Evolutionary conservation across 2,888 invertebrate species (phyloP), one percentile per base, ranked within the genome.

Genomic region (Phyto melanocephala): DNA sequence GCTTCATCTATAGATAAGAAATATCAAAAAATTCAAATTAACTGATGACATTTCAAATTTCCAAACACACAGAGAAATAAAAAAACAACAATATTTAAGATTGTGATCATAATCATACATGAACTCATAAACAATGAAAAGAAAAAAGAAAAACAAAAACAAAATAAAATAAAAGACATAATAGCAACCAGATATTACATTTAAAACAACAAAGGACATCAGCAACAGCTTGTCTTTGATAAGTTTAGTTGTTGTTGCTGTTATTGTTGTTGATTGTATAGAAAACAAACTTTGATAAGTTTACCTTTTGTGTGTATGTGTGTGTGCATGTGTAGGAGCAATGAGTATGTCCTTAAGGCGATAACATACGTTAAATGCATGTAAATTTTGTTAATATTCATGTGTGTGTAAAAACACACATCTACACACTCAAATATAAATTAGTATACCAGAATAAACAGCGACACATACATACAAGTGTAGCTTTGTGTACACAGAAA

Each of bases 351-450:
- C 72, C 88, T 87, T 85, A 86, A 87, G 88, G 88, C 89, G 89
- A 89, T 90, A 89, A 89, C 89, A 90, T 88, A 87, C 89, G 88
- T 88, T 89, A 89, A 90, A 87, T 88, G 89, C 89, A 87, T 90
- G 89, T 89, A 90, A 90, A 89, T 87, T n/a, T n/a, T 87, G 86
- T 87, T 85, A 88, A 86, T 85, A 85, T 85, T 85, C 71, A 83
- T 67, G 33, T 74, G 35, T 47, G n/a, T n/a, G n/a, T n/a, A n/a
- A n/a, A 56, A 17, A 17, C 11, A 58, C 40, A 58, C 33, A 33
- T n/a, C n/a, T 1, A 15, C 42, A 42, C 42, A 15, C 15, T 13
- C 28, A n/a, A n/a, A n/a, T n/a, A n/a, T n/a, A n/a, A n/a, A n/a
- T n/a, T n/a, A n/a, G n/a, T n/a, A n/a, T n/a, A n/a, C n/a, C n/a